phyloP scores from a whole-genome alignment of 1,140 invertebrate species.

The Stratiolaelaps scimitus region DNA sequence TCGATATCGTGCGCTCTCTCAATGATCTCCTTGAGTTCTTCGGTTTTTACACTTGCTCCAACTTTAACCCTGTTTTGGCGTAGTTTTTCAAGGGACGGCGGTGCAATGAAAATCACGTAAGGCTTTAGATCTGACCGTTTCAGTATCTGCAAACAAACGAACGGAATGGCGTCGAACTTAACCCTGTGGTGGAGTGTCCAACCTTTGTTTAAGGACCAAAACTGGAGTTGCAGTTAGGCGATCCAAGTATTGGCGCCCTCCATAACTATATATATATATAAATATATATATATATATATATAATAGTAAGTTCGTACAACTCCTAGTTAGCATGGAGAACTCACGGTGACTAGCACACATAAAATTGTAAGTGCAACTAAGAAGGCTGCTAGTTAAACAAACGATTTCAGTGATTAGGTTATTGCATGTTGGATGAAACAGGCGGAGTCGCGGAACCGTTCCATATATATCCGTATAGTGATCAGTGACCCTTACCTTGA shows the following conservation, averaged over 20 bases:
- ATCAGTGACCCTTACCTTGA: constrained; percentile 9
- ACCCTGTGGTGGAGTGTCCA: not conserved
- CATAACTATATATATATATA: not conserved
- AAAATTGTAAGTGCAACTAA: too few species aligned
- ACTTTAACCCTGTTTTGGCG: constrained; percentile 39
- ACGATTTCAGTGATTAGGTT: not conserved
- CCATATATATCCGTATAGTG: not conserved
- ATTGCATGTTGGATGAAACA: not conserved
- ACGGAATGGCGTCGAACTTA: constrained; percentile 31
- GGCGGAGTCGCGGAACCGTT: not conserved
- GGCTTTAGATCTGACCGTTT: constrained; percentile 51
- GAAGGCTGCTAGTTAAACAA: too few species aligned
- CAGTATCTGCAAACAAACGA: constrained; percentile 72
- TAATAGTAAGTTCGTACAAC: too few species aligned
- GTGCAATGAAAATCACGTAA: constrained; percentile 47
- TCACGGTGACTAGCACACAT: too few species aligned
- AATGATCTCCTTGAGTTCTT: constrained; percentile 42
- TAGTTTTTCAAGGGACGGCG: constrained; percentile 45
- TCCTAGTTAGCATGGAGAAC: too few species aligned
- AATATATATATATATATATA: not conserved
- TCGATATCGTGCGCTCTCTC: constrained; percentile 45
- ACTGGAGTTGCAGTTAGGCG: not conserved
- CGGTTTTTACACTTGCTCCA: constrained; percentile 41
- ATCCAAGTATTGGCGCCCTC: too few species aligned
- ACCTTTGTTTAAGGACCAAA: constrained; percentile 29